These are phyloP conservation scores for Anseranas semipalmata DNA, from an alignment of 2,113 vertebrate species.

Conservation along the genomic window DNA sequence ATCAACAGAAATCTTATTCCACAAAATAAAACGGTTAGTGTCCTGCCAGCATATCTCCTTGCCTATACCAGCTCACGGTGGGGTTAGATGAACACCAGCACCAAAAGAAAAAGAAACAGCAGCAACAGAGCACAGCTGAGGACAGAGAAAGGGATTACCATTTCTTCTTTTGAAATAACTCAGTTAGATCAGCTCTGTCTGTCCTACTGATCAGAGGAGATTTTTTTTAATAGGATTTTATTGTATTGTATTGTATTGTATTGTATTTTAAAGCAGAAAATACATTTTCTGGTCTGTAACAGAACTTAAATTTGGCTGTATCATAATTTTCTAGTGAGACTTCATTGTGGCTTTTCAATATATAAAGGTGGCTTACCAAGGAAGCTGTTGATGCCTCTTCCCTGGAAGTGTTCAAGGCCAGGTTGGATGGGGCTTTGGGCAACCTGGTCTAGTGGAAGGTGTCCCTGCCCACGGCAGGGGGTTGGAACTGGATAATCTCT, in stretches of 20 bases:
- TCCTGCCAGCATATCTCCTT: background rate
- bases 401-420: background rate
- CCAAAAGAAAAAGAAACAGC: too few relatives aligned
- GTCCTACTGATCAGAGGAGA: background rate
- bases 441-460: background rate
- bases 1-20: too few relatives aligned
- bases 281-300: background rate
- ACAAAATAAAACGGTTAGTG: rapidly evolving
- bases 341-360: background rate
- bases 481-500: background rate
- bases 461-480: background rate
- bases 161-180: rapidly evolving
- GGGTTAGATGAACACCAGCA: background rate
- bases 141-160: background rate
- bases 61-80: rapidly evolving
- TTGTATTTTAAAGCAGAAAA: background rate
- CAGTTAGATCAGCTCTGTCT: background rate
- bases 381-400: background rate
- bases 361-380: background rate
- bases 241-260: too few relatives aligned
- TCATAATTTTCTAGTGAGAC: background rate
- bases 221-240: background rate
- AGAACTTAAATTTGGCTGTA: background rate
- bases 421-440: background rate
- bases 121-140: background rate